Evolutionary conservation across 2,888 invertebrate species (phyloP).

Genomic region (Rugalucina vietnamica): DNA sequence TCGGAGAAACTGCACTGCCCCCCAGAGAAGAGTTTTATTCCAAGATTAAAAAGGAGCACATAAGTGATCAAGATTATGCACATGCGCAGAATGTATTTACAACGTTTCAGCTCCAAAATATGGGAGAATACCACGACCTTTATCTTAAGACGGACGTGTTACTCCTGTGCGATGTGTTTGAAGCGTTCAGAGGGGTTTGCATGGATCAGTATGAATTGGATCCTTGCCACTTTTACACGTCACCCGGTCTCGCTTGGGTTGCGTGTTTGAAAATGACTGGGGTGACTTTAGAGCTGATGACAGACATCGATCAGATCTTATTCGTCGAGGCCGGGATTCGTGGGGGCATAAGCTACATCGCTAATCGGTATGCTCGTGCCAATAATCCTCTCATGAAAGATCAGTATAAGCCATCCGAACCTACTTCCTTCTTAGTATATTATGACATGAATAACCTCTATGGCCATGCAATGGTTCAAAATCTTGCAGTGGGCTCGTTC

Average conservation of each 20-base stretch:
- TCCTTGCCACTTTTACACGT: no score
- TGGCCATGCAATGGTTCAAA: conserved; percentile 29
- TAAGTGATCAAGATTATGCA: no score
- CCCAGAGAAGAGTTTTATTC: no score
- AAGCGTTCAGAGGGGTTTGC: conserved; percentile 28
- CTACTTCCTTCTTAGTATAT: conserved; percentile 8
- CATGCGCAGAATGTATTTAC: no score
- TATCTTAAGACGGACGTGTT: conserved; percentile 39
- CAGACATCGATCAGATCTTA: conserved; percentile 26
- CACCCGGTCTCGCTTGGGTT: no score
- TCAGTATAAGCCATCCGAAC: conserved; percentile 1
- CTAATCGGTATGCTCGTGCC: no score
- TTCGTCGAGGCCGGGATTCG: conserved; percentile 17
- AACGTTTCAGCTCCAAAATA: no score
- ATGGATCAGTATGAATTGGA: no score
- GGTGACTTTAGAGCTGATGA: conserved; percentile 24
- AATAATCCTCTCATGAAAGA: not conserved
- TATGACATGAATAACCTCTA: conserved; percentile 17
- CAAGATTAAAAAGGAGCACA: no score
- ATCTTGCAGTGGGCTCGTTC: conserved; percentile 19
- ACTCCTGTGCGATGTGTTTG: conserved; percentile 33
- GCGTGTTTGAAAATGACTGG: conserved; percentile 38
- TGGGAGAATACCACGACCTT: no score
- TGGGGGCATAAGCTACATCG: conserved; percentile 22
- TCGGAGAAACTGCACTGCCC: no score